Percentiles rank a stretch among this genome's conserved stretches.
These are phyloP conservation scores for Cosmia pyralina DNA, from an alignment of 2,888 invertebrate species.

Conservation along the genomic window DNA sequence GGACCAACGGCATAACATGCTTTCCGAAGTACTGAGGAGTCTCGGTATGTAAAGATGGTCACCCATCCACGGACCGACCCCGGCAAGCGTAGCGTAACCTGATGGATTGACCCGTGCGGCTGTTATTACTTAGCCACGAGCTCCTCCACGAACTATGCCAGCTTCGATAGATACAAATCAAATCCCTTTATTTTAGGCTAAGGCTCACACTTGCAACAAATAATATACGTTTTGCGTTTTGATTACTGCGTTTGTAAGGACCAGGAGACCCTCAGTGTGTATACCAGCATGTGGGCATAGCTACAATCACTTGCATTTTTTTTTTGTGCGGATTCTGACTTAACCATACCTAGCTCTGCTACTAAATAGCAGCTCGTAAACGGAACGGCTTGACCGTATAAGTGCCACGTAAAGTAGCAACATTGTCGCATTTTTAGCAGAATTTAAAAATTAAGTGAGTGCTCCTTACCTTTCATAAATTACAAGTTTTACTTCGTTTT, in stretches of 20 bases:
- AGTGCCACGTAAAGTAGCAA: slow-evolving; percentile 25
- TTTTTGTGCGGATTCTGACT: not conserved
- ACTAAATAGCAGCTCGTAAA: slow-evolving; percentile 24
- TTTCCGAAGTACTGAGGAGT: too few relatives aligned
- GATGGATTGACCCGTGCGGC: too few relatives aligned
- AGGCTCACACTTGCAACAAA: too few relatives aligned
- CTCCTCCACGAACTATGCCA: too few relatives aligned
- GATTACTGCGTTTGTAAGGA: not conserved
- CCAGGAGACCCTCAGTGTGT: not conserved
- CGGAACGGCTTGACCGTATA: slow-evolving; percentile 30
- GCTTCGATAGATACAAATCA: too few relatives aligned
- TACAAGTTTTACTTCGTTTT: slow-evolving; percentile 15
- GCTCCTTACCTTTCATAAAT: slow-evolving; percentile 10
- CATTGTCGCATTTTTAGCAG: slow-evolving; percentile 21
- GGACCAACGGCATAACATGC: too few relatives aligned
- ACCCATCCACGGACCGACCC: too few relatives aligned
- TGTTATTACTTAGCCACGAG: too few relatives aligned
- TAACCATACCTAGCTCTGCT: not conserved
- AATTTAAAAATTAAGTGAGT: slow-evolving; percentile 27
- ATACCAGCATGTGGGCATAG: too few relatives aligned
- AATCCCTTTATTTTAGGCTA: not conserved
- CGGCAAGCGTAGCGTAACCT: too few relatives aligned
- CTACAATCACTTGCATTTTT: not conserved
- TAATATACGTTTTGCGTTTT: not conserved
- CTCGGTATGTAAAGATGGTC: too few relatives aligned